A percentile compares a stretch with the other conserved stretches of the same genome.
These are phyloP conservation scores for Phymatocera aterrima DNA, from an alignment of 2,888 invertebrate genomes.

Conservation along the genomic window DNA sequence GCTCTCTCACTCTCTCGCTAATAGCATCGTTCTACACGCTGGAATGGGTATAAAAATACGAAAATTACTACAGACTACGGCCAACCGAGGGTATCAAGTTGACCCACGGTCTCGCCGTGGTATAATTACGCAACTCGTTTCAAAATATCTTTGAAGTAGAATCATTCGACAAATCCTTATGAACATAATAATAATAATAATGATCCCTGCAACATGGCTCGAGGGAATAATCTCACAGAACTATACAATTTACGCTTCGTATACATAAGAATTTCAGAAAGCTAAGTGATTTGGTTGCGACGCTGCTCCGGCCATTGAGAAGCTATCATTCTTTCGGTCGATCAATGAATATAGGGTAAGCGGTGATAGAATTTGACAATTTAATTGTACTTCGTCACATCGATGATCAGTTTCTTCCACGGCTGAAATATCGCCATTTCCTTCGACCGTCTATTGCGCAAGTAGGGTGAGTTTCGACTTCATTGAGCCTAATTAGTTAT, in stretches of 20 bases:
- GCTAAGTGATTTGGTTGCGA: too few relatives aligned
- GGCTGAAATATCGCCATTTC: neutral
- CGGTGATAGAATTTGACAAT: neutral
- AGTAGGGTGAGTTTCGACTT: neutral
- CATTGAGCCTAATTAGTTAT: slow-evolving; percentile 26
- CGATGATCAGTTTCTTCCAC: neutral
- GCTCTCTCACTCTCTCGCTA: too few relatives aligned
- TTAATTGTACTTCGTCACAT: too few relatives aligned
- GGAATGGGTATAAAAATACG: slow-evolving; percentile 28
- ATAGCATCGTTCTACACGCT: neutral
- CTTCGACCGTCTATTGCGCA: neutral
- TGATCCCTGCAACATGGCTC: neutral
- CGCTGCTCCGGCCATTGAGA: too few relatives aligned
- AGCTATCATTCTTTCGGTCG: too few relatives aligned
- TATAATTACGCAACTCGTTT: slow-evolving; percentile 20
- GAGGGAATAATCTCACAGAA: neutral
- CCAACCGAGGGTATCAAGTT: slow-evolving; percentile 1
- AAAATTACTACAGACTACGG: slow-evolving; percentile 31
- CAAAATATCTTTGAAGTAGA: neutral
- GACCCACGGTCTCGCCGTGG: neutral
- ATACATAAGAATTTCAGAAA: too few relatives aligned
- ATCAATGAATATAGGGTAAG: too few relatives aligned
- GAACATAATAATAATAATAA: too few relatives aligned
- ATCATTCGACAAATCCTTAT: slow-evolving; percentile 9
- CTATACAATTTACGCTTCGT: neutral